Base-by-base conservation (phyloP, 1,140 invertebrate genomes). In the Tetraneura akinire region DNA sequence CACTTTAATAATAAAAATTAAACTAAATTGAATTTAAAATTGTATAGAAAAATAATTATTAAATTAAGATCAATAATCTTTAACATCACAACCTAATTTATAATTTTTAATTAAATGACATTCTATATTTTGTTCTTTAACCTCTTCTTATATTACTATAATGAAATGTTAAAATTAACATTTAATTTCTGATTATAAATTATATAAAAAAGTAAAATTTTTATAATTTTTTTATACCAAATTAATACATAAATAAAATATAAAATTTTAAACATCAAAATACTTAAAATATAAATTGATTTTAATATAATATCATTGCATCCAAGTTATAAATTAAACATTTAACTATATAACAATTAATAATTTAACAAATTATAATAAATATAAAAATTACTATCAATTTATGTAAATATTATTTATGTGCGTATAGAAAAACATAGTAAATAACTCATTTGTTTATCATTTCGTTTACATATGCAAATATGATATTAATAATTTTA, bases 301-400 rank as follows among this genome's bases (percentile, higher is more conserved):
- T 32, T 13, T 26, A 23, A 47, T 47, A 23, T 68, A 21, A 6
- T 47, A 26, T 14, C 32, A 37, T 37, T 37, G 8, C 8, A 37
- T 37, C 32, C 32, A 68, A 47, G 37, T 47, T 68, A 47, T 16
- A 47, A 68, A 47, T 68, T 68, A 68, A 68, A 68, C 21, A 68
- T 68, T 68, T 68, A 47, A 68, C 47, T n/a, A 68, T 47, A 21
- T 68, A 68, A 68, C 66, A 68, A 68, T 68, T 45, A 68, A 42
- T 68, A 68, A 11, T 47, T 68, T 68, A 45, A 68, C 64, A 68
- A 68, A 68, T 68, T 47, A 68, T 45, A 68, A 68, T 66, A 11
- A 37, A 14, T 68, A 68, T 47, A 68, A 68, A 68, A 37, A 68
- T 47, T 68, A 68, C 18, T 45, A 62, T 62, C 1, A 47, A 68